These are phyloP conservation scores for Drosophila mettleri DNA, from an alignment of 2,888 invertebrate species.

Conservation along the genomic window DNA sequence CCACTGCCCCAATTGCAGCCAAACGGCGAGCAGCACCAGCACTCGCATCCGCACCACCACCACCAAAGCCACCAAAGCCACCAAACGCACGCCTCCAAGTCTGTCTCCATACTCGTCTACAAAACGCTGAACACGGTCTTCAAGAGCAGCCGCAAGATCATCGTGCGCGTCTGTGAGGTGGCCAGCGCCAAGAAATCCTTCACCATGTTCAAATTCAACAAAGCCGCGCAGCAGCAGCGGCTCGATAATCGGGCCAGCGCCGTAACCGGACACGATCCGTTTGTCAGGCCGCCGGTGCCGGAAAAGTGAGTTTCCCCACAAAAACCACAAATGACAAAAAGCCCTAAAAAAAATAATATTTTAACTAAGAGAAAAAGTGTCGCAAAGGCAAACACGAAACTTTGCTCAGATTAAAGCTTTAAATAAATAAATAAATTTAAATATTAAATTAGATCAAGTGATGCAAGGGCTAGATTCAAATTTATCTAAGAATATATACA, in stretches of 20 bases:
- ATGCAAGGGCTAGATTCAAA: conserved; percentile 17
- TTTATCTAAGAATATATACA: neutral
- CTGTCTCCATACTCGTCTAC: conserved; percentile 85
- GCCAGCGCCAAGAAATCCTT: conserved; percentile 85
- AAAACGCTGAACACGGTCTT: conserved; percentile 85
- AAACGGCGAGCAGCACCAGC: conserved; percentile 37
- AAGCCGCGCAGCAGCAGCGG: conserved; percentile 81
- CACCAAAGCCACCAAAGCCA: conserved; percentile 56
- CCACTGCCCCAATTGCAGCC: conserved; percentile 67
- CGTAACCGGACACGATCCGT: conserved; percentile 92
- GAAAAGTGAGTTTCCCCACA: conserved; percentile 83
- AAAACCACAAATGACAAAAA: neutral
- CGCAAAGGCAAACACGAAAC: conserved; percentile 5
- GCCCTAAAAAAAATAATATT: neutral
- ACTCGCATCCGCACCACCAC: conserved; percentile 45
- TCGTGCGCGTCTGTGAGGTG: conserved; percentile 85
- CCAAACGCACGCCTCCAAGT: conserved; percentile 80
- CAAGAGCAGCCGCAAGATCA: conserved; percentile 85
- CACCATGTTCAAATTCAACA: conserved; percentile 90
- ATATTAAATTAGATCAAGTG: conserved; percentile 12
- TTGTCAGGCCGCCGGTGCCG: conserved; percentile 88
- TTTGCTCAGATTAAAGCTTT: neutral
- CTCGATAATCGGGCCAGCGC: conserved; percentile 88
- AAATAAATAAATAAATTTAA: neutral
- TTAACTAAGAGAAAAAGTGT: neutral